Evolutionary conservation across 2,113 vertebrate species (phyloP).

Genomic region (Labeo rohita): DNA sequence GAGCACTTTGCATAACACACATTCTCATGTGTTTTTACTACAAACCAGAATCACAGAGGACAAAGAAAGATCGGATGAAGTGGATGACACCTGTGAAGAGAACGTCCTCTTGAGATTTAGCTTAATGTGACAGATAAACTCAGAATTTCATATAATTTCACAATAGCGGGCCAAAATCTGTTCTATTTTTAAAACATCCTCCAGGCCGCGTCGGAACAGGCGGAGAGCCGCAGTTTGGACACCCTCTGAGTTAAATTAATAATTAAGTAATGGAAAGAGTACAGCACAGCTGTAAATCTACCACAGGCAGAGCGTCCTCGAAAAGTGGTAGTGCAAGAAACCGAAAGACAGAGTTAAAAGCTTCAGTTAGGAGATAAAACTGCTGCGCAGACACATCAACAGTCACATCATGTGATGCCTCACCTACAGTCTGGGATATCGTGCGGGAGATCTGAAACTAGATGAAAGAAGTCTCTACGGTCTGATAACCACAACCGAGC

Average conservation of each 20-base stretch:
- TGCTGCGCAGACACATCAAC: background rate
- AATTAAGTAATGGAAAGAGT: conserved; percentile 17
- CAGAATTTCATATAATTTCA: background rate
- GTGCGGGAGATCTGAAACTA: background rate
- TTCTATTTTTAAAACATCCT: conserved; percentile 20
- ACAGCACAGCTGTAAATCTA: conserved; percentile 18
- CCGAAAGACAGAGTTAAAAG: background rate
- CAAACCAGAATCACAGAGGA: background rate
- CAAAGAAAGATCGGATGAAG: background rate
- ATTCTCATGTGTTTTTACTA: background rate
- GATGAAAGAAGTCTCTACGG: background rate
- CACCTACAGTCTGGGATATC: background rate
- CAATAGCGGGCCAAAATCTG: background rate
- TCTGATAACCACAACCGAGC: background rate
- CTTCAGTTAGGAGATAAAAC: background rate
- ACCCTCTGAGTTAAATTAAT: conserved; percentile 21
- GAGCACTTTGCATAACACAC: background rate
- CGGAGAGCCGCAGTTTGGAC: background rate
- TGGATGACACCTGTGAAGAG: background rate
- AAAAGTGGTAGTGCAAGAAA: background rate
- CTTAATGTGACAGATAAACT: background rate
- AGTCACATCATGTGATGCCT: background rate
- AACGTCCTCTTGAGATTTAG: background rate
- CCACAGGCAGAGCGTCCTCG: background rate
- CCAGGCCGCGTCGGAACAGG: conserved; percentile 1